phyloP scores from a whole-genome alignment of 2,888 invertebrate genomes.

The Amblyteles armatorius region DNA sequence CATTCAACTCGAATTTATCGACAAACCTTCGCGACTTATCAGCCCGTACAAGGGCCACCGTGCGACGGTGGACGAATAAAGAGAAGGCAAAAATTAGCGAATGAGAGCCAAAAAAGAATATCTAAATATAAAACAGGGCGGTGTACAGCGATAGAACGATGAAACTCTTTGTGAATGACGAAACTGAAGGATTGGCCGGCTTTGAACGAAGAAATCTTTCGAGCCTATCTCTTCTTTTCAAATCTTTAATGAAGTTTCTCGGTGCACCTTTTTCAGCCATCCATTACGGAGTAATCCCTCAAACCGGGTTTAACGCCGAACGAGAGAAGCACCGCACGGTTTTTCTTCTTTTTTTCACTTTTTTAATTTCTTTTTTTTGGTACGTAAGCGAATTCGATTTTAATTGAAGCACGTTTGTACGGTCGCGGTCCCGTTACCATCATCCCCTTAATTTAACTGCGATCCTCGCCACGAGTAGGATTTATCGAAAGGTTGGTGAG shows the following conservation, averaged over 20 bases:
- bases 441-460: constrained; percentile 38
- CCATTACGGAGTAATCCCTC: neutral
- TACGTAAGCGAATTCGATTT: constrained; percentile 34
- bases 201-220: neutral
- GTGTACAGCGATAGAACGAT: neutral
- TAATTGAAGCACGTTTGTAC: constrained; percentile 34
- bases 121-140: neutral
- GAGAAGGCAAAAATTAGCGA: neutral
- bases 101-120: neutral
- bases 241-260: constrained; percentile 5
- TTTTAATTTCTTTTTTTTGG: constrained; percentile 2
- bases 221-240: neutral
- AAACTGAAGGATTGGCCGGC: constrained; percentile 1
- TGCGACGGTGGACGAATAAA: neutral
- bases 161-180: constrained; percentile 3
- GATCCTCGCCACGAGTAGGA: constrained; percentile 28
- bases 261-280: constrained; percentile 5
- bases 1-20: constrained; percentile 50
- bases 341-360: neutral
- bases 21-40: constrained; percentile 40
- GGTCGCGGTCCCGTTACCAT: constrained; percentile 11
- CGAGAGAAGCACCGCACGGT: neutral
- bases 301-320: neutral
- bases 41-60: neutral
- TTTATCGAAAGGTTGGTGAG: constrained; percentile 46